Evolutionary conservation across 23 tunicate species (phyloP).

Genomic region (Halocynthia roretzi): DNA sequence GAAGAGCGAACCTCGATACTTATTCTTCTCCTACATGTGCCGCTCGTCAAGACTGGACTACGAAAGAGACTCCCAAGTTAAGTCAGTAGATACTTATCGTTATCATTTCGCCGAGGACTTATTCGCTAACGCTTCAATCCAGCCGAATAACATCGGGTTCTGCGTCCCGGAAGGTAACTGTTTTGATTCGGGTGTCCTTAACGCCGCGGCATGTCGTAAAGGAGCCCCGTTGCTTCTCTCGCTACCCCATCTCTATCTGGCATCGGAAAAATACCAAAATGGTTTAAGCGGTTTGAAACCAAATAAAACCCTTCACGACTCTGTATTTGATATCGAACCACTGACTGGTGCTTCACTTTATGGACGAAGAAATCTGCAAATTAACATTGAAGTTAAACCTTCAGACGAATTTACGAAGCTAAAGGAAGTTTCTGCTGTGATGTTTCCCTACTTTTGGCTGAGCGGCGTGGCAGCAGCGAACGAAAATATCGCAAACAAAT

Average conservation of each 20-base stretch:
- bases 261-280: slow-evolving; percentile 24
- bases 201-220: slow-evolving; percentile 56
- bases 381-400: slow-evolving; percentile 4
- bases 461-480: slow-evolving; percentile 11
- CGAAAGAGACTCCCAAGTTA: slow-evolving; percentile 37
- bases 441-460: slow-evolving; percentile 19
- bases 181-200: slow-evolving; percentile 57
- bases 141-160: slow-evolving; percentile 70
- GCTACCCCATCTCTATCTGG: slow-evolving; percentile 81
- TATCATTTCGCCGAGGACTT: slow-evolving; percentile 57
- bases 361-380: slow-evolving; percentile 6
- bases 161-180: slow-evolving; percentile 76
- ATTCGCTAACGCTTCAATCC: slow-evolving; percentile 32
- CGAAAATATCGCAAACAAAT: slow-evolving; percentile 6
- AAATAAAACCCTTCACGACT: slow-evolving; percentile 42
- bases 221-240: slow-evolving; percentile 70
- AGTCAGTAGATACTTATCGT: slow-evolving; percentile 50
- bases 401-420: neutral
- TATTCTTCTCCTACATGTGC: slow-evolving; percentile 61
- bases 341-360: slow-evolving; percentile 13
- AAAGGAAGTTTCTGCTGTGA: neutral
- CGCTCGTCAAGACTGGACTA: slow-evolving; percentile 46
- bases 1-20: slow-evolving; percentile 30
- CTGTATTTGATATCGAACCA: slow-evolving; percentile 76
- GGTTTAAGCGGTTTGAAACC: slow-evolving; percentile 57